Evolutionary conservation across 2,113 vertebrate genomes (phyloP).

Genomic region (Chrysemys picta): DNA sequence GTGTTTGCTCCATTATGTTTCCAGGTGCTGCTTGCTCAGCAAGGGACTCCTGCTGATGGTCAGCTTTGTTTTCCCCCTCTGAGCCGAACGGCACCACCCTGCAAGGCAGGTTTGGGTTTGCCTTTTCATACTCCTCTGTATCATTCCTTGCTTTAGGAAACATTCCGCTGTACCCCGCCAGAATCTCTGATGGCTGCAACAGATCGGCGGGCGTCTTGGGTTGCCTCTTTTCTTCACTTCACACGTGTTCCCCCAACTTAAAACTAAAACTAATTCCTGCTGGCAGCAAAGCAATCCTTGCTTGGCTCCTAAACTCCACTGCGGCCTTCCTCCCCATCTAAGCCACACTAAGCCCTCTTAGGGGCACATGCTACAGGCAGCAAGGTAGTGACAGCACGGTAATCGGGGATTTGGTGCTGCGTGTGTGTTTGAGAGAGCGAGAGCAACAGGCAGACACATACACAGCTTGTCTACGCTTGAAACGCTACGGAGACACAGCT

Average conservation of each 20-base stretch:
- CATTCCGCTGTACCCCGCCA: too few species aligned
- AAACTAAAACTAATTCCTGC: not conserved
- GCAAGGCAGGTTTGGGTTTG: too few species aligned
- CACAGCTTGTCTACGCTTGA: not conserved
- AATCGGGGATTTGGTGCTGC: not conserved
- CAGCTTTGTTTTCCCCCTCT: too few species aligned
- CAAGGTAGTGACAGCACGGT: not conserved
- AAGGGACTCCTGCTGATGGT: too few species aligned
- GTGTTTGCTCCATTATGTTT: too few species aligned
- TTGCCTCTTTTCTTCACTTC: not conserved
- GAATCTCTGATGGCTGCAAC: too few species aligned
- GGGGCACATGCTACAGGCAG: not conserved
- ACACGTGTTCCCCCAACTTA: not conserved
- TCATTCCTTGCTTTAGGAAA: too few species aligned
- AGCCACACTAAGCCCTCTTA: not conserved
- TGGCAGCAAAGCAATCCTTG: not conserved
- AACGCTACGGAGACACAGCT: too few species aligned
- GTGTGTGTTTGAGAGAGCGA: not conserved
- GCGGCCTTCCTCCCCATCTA: not conserved
- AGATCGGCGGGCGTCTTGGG: fast-evolving
- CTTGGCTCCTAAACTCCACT: not conserved
- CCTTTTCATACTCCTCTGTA: too few species aligned
- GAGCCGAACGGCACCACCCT: too few species aligned
- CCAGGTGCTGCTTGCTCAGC: too few species aligned
- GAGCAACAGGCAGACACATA: not conserved